Base-by-base conservation (phyloP, 2,113 vertebrate species). In the Ciconia boyciana region DNA sequence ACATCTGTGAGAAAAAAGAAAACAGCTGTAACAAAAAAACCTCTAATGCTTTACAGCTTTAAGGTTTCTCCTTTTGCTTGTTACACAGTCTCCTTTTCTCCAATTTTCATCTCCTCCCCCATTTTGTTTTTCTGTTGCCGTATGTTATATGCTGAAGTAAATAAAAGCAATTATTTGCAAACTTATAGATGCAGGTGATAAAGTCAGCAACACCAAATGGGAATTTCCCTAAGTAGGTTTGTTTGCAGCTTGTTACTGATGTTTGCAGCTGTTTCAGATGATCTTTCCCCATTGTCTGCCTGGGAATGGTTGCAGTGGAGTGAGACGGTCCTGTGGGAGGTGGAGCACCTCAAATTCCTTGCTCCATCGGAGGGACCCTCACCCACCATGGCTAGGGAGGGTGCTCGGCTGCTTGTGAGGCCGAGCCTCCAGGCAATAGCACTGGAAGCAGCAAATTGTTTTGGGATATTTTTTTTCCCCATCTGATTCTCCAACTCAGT, bases 201-300 rank as follows among this genome's bases (percentile, higher is more conserved):
- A 93, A 89, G 49, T 24, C 43, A 94, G 46, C 19, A 87, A 52
- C n/a, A 91, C 75, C 83, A 96, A 96, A 96, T 64, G 62, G 96
- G 75, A 76, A 82, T 95, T 92, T 88, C 46, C 86, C 57, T 87
- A 91, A 95, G 87, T 83, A 97, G 82, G 64, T 92, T 96, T 93
- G 44, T 96, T 97, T 96, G 84, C 91, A 92, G 74, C 91, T 93
- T 88, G 28, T 93, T 80, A 88, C 55, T 87, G 66, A 70, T 95
- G 28, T 75, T 94, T 84, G 84, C 79, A 97, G 62, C 68, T 83
- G 88, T 95, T 96, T 80, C 49, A 72, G 32, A 16, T 96, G 87
- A 80, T 81, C 66, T 48, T 84, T 96, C 54, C 36, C 46, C 54
- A 83, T 87, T 69, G 11, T 88, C 46, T 79, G 84, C 92, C 36